Conservation (phyloP, 1,140 invertebrate genomes). For the Dinoponera quadriceps region DNA sequence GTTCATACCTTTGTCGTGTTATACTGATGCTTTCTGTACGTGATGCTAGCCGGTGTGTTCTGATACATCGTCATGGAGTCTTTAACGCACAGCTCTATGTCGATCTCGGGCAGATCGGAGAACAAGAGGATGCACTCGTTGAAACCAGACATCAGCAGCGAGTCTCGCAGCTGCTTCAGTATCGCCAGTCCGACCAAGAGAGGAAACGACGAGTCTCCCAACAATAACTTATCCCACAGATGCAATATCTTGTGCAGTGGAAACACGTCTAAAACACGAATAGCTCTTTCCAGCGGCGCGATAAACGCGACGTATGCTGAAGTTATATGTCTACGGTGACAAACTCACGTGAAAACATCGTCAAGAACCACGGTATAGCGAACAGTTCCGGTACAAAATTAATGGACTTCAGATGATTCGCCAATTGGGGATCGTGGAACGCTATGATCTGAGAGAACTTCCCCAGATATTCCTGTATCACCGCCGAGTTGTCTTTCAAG, state of each 20-base stretch:
- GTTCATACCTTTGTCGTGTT: conserved; percentile 80
- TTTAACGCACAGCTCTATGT: conserved; percentile 96
- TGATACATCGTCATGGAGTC: conserved; percentile 95
- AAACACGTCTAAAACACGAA: conserved; percentile 93
- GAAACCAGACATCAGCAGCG: conserved; percentile 95
- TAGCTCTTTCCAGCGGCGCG: not conserved
- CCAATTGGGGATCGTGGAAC: conserved; percentile 97
- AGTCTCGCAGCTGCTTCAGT: conserved; percentile 94
- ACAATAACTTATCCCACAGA: conserved; percentile 98
- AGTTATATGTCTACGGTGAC: conserved; percentile 26
- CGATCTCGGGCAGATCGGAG: conserved; percentile 98
- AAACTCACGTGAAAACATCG: conserved; percentile 99
- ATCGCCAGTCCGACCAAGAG: conserved; percentile 98
- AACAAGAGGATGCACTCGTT: conserved; percentile 99
- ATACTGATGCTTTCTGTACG: conserved; percentile 92
- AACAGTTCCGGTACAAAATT: conserved; percentile 99
- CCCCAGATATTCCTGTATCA: conserved; percentile 98
- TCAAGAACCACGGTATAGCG: conserved; percentile 99
- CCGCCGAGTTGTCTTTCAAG: conserved; percentile 98
- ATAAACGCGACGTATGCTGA: conserved; percentile 34
- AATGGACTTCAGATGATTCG: conserved; percentile 96
- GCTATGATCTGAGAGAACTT: conserved; percentile 98
- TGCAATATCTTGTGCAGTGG: conserved; percentile 99
- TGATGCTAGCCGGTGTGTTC: conserved; percentile 94
- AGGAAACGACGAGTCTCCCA: conserved; percentile 97